phyloP scores from a whole-genome alignment of 2,113 vertebrate species.

The Ovis aries region ARS-UI_Ramb_v3.0 NC_056069.1:19006501-19007000 shows the following conservation, averaged over 20 bases:
- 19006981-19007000: neutral
- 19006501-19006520: neutral
- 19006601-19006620: neutral
- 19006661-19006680: neutral
- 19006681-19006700: neutral
- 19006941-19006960: neutral
- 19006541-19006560: neutral
- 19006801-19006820: neutral
- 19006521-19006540: neutral
- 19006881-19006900: neutral
- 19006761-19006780: neutral
- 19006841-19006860: neutral
- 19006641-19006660: neutral
- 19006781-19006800: neutral
- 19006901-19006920: neutral
- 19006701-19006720: neutral
- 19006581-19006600: neutral
- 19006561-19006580: neutral
- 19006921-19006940: neutral
- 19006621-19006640: neutral
- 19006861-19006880: neutral
- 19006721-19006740: slow-evolving; percentile 1
- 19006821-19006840: neutral
- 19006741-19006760: neutral
- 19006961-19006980: neutral